Conservation (phyloP, 2,888 invertebrate genomes). For the Lasioglossum malachurum region DNA sequence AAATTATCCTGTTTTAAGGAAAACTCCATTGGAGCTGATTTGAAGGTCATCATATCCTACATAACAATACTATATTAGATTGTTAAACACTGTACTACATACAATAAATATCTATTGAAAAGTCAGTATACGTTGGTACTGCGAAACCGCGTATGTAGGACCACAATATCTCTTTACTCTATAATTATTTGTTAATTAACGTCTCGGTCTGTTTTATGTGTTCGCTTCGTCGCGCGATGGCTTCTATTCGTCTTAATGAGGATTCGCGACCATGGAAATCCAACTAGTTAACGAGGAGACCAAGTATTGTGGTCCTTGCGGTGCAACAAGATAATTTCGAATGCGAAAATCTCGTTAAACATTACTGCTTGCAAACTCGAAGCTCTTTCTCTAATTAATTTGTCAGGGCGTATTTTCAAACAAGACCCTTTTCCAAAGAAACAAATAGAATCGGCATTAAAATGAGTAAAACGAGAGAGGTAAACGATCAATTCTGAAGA, state of each 20-base stretch:
- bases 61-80: too few species aligned
- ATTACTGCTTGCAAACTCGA: not conserved
- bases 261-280: not conserved
- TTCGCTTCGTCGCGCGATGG: not conserved
- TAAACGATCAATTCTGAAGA: not conserved
- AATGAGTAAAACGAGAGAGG: not conserved
- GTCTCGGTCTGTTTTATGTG: not conserved
- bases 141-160: not conserved
- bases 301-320: not conserved
- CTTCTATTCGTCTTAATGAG: slow-evolving; percentile 4
- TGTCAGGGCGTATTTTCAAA: not conserved
- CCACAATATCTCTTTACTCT: not conserved
- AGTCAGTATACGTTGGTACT: not conserved
- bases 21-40: too few species aligned
- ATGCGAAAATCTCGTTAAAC: not conserved
- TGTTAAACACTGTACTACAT: too few species aligned
- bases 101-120: not conserved
- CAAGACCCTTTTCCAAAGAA: not conserved
- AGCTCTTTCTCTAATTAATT: not conserved
- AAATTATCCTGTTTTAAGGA: not conserved
- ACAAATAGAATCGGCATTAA: not conserved
- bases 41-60: too few species aligned
- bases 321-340: not conserved
- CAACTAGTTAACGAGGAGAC: slow-evolving; percentile 10
- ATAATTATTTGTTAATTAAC: slow-evolving; percentile 4